A percentile compares a stretch with the other conserved stretches of the same genome.
These are phyloP conservation scores for Drosophila prostipennis DNA, from an alignment of 2,888 invertebrate genomes.

Conservation along the genomic window DNA sequence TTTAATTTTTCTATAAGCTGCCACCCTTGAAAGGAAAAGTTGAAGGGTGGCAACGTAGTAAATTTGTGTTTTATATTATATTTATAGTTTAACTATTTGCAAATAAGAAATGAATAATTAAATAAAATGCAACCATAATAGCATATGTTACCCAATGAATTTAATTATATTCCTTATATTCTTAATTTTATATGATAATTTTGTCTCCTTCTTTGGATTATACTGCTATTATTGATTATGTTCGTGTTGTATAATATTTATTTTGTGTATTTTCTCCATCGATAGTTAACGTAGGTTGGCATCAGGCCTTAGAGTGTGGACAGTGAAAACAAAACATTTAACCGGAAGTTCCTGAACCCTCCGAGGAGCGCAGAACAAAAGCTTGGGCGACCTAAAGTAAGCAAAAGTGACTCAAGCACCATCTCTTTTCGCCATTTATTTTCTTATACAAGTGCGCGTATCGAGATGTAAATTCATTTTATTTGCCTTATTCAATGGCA, in stretches of 20 bases:
- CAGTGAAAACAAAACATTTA: background rate
- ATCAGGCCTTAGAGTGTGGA: background rate
- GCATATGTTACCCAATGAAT: no score
- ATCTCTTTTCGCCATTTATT: conserved; percentile 30
- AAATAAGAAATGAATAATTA: no score
- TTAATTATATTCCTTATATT: background rate
- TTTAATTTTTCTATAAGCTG: no score
- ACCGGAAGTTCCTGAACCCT: conserved; percentile 6
- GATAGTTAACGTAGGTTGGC: conserved; percentile 3
- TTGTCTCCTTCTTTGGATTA: background rate
- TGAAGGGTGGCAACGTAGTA: no score
- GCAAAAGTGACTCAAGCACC: background rate
- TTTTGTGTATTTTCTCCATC: background rate
- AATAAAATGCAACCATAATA: no score
- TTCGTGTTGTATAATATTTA: no score
- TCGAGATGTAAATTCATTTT: conserved; percentile 48
- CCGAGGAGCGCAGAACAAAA: conserved; percentile 7
- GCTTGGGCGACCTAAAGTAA: background rate
- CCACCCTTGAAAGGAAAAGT: no score
- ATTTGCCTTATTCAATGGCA: conserved; percentile 28
- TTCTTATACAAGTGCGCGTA: conserved; percentile 20
- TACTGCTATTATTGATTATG: no score
- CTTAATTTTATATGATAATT: background rate
- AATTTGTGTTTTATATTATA: no score
- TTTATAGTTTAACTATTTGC: no score